Evolutionary conservation across 2,888 invertebrate genomes (phyloP).

Genomic region (Abrostola tripartita): DNA sequence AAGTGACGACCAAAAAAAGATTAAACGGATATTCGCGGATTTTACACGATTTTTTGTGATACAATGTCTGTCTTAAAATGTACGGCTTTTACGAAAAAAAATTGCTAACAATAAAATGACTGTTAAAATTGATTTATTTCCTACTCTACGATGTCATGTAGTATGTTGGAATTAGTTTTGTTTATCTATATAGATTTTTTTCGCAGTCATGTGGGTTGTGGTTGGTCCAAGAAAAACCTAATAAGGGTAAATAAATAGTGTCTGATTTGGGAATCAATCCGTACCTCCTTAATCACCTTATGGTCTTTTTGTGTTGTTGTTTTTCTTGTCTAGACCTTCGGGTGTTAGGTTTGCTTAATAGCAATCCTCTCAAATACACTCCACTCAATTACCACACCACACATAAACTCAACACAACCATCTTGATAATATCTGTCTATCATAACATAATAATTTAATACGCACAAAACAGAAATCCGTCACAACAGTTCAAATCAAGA

Average conservation of each 20-base stretch:
- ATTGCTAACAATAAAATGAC: not conserved
- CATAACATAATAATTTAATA: not conserved
- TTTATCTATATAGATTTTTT: too few relatives aligned
- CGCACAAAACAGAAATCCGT: slow-evolving; percentile 3
- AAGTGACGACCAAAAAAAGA: slow-evolving; percentile 78
- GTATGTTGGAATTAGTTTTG: too few relatives aligned
- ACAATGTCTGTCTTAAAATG: slow-evolving; percentile 13
- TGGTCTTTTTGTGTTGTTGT: too few relatives aligned
- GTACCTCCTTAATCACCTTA: too few relatives aligned
- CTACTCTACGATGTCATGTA: too few relatives aligned
- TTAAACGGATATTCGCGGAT: slow-evolving; percentile 61
- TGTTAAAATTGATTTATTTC: not conserved
- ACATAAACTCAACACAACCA: not conserved
- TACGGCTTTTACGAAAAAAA: slow-evolving; percentile 22
- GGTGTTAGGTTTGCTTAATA: too few relatives aligned
- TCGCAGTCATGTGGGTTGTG: too few relatives aligned
- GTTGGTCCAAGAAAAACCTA: too few relatives aligned
- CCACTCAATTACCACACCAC: not conserved
- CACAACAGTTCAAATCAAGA: not conserved
- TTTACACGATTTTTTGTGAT: slow-evolving; percentile 36
- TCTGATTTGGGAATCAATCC: too few relatives aligned
- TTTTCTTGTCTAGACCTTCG: too few relatives aligned
- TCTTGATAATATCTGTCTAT: too few relatives aligned
- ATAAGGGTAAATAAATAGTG: too few relatives aligned
- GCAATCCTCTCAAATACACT: not conserved